Conservation (phyloP, 2,888 invertebrate genomes). For the Eupeodes luniger region DNA sequence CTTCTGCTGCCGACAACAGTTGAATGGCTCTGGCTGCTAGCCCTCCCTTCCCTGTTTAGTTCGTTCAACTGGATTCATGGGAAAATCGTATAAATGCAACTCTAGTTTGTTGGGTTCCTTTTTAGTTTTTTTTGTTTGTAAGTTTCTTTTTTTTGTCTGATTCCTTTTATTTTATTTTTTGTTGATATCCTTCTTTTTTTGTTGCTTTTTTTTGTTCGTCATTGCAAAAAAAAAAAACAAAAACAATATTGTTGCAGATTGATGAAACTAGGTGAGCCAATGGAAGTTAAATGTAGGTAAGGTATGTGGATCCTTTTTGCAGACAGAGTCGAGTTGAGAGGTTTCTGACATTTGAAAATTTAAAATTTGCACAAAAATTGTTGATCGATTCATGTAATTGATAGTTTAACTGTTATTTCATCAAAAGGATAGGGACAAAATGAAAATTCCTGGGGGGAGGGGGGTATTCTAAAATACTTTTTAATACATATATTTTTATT, state of each 20-base stretch:
- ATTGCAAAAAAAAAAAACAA: neutral
- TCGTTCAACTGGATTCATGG: slow-evolving; percentile 70
- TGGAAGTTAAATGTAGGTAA: neutral
- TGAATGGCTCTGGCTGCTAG: neutral
- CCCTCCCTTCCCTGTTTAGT: slow-evolving; percentile 52
- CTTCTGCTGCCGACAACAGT: neutral
- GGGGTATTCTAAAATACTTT: no score
- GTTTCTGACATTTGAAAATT: neutral
- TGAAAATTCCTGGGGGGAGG: no score
- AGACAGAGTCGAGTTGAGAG: neutral
- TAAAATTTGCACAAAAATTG: neutral
- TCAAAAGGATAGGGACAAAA: no score
- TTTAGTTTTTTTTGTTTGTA: slow-evolving; percentile 7
- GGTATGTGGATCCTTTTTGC: neutral
- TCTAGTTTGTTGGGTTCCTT: slow-evolving; percentile 27
- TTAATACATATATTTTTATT: no score
- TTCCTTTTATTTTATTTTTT: slow-evolving; percentile 21
- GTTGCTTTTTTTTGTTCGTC: slow-evolving; percentile 1
- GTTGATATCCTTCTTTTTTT: neutral
- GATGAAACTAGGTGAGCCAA: slow-evolving; percentile 23
- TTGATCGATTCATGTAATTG: neutral
- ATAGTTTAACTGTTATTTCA: no score
- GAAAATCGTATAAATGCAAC: slow-evolving; percentile 63
- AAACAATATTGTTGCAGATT: slow-evolving; percentile 53
- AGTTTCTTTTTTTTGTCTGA: slow-evolving; percentile 4